Evolutionary conservation across 2,888 invertebrate species (phyloP), one percentile per base, ranked within the genome.

Genomic region (Orgyia antiqua): DNA sequence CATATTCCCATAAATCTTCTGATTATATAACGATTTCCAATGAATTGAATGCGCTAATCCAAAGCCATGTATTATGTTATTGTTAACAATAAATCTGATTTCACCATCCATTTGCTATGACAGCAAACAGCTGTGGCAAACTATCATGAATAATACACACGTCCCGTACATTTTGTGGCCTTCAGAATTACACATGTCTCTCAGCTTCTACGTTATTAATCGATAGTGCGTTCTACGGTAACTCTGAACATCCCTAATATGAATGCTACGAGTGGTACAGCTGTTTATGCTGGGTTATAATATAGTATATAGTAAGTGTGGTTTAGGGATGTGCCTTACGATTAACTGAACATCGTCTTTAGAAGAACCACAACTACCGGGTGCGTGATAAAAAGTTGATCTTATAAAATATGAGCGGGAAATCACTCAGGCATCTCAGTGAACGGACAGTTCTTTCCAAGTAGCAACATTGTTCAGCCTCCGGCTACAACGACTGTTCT

Each of bases 271-370:
- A 50, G 57, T 50, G 57, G 51, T 51, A 43, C 49, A 55, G 61
- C 55, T 61, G 67, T 69, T 68, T 67, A n/a, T n/a, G n/a, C n/a
- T n/a, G n/a, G n/a, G n/a, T n/a, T n/a, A n/a, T n/a, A n/a, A n/a
- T n/a, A n/a, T n/a, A n/a, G n/a, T 55, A 55, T 67, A 71, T 69
- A 69, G 72, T 72, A 71, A 73, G 32, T 56, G 66, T 55, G 63
- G 65, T 65, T 70, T 66, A 71, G 69, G 68, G 70, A 68, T 69
- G 60, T 49, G 48, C 51, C 47, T 45, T 59, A 58, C 54, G 58
- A 71, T 65, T 56, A 42, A 50, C 54, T 56, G 50, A 54, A 59
- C 58, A 60, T 57, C 51, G 58, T 52, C 42, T 49, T 60, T 63
- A 68, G 60, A 67, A 69, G 10, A 72, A 74, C 66, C 62, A 58